Percentiles rank a stretch among this genome's conserved stretches.
Evolutionary conservation across 1,140 invertebrate genomes (phyloP).

Genomic region (Chironomus striatipennis): DNA sequence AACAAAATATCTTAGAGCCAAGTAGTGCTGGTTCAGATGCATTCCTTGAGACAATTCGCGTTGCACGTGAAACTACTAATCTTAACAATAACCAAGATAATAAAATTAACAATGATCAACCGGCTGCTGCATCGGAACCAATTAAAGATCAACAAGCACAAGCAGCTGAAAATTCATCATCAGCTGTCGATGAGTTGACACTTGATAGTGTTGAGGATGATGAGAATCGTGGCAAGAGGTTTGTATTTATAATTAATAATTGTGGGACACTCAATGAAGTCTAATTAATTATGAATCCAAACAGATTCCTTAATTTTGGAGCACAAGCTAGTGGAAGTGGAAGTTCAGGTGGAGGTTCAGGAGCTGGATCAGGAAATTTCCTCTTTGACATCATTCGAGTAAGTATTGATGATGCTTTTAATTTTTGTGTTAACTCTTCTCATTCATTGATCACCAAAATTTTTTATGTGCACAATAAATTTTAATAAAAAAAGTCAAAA

Average conservation of each 20-base stretch:
- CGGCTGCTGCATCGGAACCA: slow-evolving; percentile 33
- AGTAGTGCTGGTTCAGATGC: slow-evolving; percentile 18
- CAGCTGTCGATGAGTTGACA: slow-evolving; percentile 48
- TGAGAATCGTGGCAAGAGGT: slow-evolving; percentile 69
- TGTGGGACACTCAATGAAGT: not conserved
- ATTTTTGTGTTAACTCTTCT: too few relatives aligned
- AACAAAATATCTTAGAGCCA: slow-evolving; percentile 16
- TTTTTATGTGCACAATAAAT: too few relatives aligned
- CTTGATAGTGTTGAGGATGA: slow-evolving; percentile 55
- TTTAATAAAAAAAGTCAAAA: too few relatives aligned
- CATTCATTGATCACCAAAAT: too few relatives aligned
- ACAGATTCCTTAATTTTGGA: slow-evolving; percentile 61
- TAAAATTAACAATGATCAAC: slow-evolving; percentile 30
- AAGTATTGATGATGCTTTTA: slow-evolving; percentile 41
- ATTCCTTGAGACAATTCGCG: slow-evolving; percentile 36
- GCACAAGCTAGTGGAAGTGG: slow-evolving; percentile 45
- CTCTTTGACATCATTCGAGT: slow-evolving; percentile 79
- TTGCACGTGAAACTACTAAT: slow-evolving; percentile 38
- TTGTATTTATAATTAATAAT: slow-evolving; percentile 24
- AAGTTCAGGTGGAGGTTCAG: slow-evolving; percentile 37
- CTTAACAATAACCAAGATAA: slow-evolving; percentile 28
- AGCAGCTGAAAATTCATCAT: slow-evolving; percentile 43
- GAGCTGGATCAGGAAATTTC: slow-evolving; percentile 69
- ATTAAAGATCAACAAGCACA: slow-evolving; percentile 36
- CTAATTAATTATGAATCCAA: slow-evolving; percentile 18